Evolutionary conservation across 2,888 invertebrate genomes (phyloP).

Genomic region (Dryomyza anilis): DNA sequence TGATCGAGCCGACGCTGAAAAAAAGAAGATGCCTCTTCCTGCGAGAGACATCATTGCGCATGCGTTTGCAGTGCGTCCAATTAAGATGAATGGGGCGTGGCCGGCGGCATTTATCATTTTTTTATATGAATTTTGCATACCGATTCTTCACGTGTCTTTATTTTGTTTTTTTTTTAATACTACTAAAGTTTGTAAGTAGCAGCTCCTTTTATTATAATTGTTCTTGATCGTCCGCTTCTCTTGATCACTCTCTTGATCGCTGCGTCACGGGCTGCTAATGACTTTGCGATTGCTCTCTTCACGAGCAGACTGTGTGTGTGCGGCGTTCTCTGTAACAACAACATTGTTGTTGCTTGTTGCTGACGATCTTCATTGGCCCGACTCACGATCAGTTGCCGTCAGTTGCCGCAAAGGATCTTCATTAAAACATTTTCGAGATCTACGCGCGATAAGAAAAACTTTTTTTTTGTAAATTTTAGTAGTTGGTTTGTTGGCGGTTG

Average conservation of each 20-base stretch:
- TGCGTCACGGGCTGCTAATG: constrained; percentile 7
- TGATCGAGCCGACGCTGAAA: too few relatives aligned
- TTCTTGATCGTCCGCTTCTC: neutral
- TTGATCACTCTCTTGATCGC: neutral
- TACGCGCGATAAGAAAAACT: constrained; percentile 15
- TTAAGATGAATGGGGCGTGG: constrained; percentile 34
- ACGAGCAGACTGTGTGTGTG: constrained; percentile 12
- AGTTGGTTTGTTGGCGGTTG: too few relatives aligned
- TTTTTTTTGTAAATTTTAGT: too few relatives aligned
- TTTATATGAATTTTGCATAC: constrained; percentile 27
- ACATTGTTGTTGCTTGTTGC: neutral
- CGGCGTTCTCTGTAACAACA: neutral
- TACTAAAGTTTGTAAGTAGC: neutral
- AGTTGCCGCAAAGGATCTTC: constrained; percentile 19
- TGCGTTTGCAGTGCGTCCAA: constrained; percentile 31
- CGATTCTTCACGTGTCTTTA: neutral
- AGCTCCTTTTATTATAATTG: neutral
- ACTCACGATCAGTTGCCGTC: neutral
- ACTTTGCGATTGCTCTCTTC: constrained; percentile 19
- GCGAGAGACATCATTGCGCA: constrained; percentile 32
- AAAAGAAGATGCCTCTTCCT: too few relatives aligned
- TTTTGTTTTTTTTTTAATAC: neutral
- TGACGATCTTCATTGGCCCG: neutral
- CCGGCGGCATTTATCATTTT: constrained; percentile 33
- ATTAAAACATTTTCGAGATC: constrained; percentile 26